These are phyloP conservation scores for Tetheella fluctuosa DNA, from an alignment of 2,888 invertebrate species.

Conservation along the genomic window DNA sequence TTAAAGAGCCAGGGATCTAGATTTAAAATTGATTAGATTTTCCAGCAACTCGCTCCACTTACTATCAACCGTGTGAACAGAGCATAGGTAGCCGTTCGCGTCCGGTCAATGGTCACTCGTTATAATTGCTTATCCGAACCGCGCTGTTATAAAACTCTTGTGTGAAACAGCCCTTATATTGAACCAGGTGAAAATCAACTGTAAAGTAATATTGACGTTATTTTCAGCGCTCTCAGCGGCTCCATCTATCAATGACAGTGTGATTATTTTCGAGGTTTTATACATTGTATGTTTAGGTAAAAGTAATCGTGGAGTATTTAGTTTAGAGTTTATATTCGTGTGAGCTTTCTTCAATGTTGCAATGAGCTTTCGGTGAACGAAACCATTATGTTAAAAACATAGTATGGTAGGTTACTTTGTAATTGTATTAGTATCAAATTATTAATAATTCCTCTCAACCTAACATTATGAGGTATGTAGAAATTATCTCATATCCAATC, in stretches of 20 bases:
- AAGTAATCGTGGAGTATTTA: neutral
- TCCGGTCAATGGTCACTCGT: conserved; percentile 45
- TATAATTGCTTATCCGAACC: conserved; percentile 34
- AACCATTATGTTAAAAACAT: no score
- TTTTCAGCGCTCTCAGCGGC: conserved; percentile 21
- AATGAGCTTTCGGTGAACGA: no score
- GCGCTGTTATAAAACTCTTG: conserved; percentile 20
- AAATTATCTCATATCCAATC: no score
- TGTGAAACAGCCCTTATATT: conserved; percentile 26
- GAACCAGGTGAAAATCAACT: conserved; percentile 21
- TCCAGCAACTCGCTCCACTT: conserved; percentile 4
- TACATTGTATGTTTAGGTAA: neutral
- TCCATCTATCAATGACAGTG: conserved; percentile 25
- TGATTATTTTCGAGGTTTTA: neutral
- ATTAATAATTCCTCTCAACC: no score
- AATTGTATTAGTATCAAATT: no score
- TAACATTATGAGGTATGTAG: no score
- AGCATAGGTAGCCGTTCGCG: conserved; percentile 26
- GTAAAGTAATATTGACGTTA: conserved; percentile 25
- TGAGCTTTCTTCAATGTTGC: neutral
- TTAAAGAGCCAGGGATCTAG: neutral
- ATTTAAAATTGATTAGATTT: neutral
- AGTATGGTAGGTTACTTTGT: no score
- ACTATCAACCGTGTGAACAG: conserved; percentile 18
- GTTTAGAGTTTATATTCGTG: neutral